Evolutionary conservation across 2,113 vertebrate genomes (phyloP).

Genomic region (Dendrocopos noguchii): DNA sequence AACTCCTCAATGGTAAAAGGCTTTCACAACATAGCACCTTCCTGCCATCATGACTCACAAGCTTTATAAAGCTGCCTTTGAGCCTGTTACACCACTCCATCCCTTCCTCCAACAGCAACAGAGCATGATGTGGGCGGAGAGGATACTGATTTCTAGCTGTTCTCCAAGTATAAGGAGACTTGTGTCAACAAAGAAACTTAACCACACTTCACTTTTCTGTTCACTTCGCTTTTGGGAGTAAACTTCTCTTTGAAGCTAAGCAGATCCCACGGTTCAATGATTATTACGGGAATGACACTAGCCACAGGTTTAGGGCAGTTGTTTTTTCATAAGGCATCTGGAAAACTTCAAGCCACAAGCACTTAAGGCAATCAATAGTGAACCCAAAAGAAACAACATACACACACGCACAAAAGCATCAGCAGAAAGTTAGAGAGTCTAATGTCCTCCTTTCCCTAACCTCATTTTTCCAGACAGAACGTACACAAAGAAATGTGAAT

Average conservation of each 20-base stretch:
- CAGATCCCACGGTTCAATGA: not conserved
- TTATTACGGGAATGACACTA: not conserved
- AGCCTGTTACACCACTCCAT: not conserved
- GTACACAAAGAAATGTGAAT: accelerated
- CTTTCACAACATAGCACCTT: not conserved
- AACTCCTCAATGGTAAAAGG: not conserved
- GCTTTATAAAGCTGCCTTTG: not conserved
- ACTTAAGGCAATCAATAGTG: not conserved
- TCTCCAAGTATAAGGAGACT: not conserved
- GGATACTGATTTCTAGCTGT: not conserved
- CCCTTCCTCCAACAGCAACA: not conserved
- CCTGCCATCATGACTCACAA: not conserved
- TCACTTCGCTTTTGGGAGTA: not conserved
- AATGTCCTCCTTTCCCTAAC: not conserved
- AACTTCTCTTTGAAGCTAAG: not conserved
- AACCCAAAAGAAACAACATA: not conserved
- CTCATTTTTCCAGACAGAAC: not conserved
- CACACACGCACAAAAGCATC: not conserved
- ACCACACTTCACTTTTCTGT: not conserved
- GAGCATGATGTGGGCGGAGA: accelerated
- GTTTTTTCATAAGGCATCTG: not conserved
- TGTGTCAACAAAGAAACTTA: not conserved
- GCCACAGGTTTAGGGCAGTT: accelerated
- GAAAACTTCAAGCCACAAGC: not conserved
- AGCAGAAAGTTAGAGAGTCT: not conserved